Base-by-base conservation (phyloP, 2,888 invertebrate species). In the Caprella mutica region DNA sequence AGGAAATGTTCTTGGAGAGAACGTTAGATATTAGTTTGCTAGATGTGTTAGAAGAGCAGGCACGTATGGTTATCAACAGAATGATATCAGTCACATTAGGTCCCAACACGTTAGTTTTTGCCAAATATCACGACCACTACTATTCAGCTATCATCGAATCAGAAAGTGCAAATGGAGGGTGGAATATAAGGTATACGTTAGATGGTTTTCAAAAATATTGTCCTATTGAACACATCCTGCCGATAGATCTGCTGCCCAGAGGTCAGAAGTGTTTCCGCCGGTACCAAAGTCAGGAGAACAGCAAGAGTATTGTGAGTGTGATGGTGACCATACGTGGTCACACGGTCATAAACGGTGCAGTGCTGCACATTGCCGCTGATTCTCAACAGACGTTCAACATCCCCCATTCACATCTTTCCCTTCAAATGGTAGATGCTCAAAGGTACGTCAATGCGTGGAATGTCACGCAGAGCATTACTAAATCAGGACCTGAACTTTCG, bases 51-150 rank as follows among this genome's bases (percentile, higher is more conserved):
- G 39, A 59, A 44, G 43, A 46, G 40, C 63, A 63, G 29, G 29
- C 53, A n/a, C 59, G 52, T n/a, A 52, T 59, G 38, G 55, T 63
- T 19, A 39, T 57, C 8, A 63, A 43, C 21, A 30, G 55, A 21
- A 59, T 63, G 38, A 39, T 59, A 23, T 39, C 55, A 27, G 52
- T 43, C n/a, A 59, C 56, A 38, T 23, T 63, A 29, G 48, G 55
- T 17, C 42, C 52, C 1, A 56, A 53, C 17, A 40, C 53, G 14
- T 44, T 63, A 30, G 63, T 63, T 5, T 63, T 63, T 50, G 63
- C 63, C 9, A 40, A 59, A 17, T 63, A 59, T 23, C 59, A 63
- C 24, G 59, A 63, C 19, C 59, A 63, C 27, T 63, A 57, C 29
- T 63, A 63, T 19, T 63, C 63, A 5, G 63, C 63, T 5, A 42